Percentiles rank a stretch among this genome's conserved stretches.
Evolutionary conservation across 2,888 invertebrate species (phyloP).

Genomic region (Drosophila kanekoi): DNA sequence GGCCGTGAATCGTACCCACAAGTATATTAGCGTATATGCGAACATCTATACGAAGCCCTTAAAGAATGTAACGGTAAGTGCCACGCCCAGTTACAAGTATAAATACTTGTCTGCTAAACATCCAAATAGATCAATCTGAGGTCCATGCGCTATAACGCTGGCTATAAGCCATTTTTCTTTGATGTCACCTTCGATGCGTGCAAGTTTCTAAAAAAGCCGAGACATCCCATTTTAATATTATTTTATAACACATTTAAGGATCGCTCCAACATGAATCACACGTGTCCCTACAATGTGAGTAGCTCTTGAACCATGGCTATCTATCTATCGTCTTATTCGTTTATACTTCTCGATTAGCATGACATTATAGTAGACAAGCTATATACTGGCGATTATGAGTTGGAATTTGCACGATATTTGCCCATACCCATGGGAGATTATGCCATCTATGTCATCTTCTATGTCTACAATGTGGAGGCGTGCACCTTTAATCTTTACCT

Average conservation of each 20-base stretch:
- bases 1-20: constrained; percentile 55
- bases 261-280: constrained; percentile 40
- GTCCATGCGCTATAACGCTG: constrained; percentile 28
- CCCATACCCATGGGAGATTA: constrained; percentile 34
- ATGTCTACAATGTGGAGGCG: background rate
- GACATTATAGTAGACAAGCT: constrained; percentile 25
- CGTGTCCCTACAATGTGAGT: constrained; percentile 39
- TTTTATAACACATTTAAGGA: constrained; percentile 9
- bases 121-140: constrained; percentile 21
- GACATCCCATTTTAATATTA: background rate
- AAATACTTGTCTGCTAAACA: background rate
- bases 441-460: background rate
- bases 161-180: constrained; percentile 36
- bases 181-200: constrained; percentile 34
- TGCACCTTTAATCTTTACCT: background rate
- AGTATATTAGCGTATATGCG: constrained; percentile 32
- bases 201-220: constrained; percentile 23
- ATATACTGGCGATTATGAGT: constrained; percentile 6
- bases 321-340: background rate
- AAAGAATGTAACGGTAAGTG: constrained; percentile 34
- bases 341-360: constrained; percentile 8
- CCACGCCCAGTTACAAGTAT: background rate
- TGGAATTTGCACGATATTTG: background rate
- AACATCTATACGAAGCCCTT: constrained; percentile 18
- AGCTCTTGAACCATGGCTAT: background rate